Evolutionary conservation across 1,140 invertebrate genomes (phyloP), one percentile per base, ranked within the genome.

Genomic region (Piezodorus guildinii): DNA sequence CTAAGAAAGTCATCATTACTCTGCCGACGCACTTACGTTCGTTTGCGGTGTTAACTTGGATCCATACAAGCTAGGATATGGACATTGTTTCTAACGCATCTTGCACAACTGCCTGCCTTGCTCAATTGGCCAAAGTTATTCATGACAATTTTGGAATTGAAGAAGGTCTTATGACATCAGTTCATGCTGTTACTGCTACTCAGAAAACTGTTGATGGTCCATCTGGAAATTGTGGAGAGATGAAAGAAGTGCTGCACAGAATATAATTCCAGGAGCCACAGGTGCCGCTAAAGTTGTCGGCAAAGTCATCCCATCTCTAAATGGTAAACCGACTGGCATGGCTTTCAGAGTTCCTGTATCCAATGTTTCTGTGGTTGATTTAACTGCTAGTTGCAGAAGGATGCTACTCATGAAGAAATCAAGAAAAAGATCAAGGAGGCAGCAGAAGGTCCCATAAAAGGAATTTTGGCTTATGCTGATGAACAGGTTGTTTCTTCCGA

Each of bases 81-180:
- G 86, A 88, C 71, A 79, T 92, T 62, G 87, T 99, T 17, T 95
- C 91, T 66, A 98, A 98, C 73, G 96, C 96, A 58, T 98, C 94
- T 12, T 99, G 96, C 82, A 99, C 96, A 51, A 99, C 97, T 72
- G 99, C 99, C 78, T 99, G 96, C 74, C 80, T 99, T 65, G 97
- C 97, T 70, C 97, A 97, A 39, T 79, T 99, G 23, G 95, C 93
- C 67, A 99, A 99, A 74, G 94, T 99, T 58, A 73, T 76, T 62
- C 77, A 92, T 70, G 94, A 98, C 72, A 93, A 96, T 71, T 98
- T 96, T 73, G 88, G 89, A 71, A 97, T 98, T 73, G 79, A 91
- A 66, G 93, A 98, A 74, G 95, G 94, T 73, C 78, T 99, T 23
- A 99, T 99, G 96, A 99, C 96, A 51, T 99, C 97, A 59, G 90